phyloP scores from a whole-genome alignment of 2,113 vertebrate species.

The Andinoacara biseriatus region DNA sequence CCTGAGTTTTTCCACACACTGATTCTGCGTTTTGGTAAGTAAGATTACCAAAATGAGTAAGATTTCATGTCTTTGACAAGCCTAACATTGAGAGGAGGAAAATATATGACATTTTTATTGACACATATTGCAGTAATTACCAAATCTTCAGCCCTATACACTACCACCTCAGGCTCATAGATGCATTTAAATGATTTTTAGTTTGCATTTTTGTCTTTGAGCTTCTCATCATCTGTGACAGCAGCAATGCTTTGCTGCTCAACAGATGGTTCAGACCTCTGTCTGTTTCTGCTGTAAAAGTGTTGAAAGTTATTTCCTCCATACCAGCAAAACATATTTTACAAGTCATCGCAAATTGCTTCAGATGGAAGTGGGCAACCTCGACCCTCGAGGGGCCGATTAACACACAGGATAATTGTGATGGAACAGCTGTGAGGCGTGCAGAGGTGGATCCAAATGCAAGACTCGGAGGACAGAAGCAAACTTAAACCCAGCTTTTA shows the following conservation, averaged over 20 bases:
- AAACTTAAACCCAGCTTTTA: too few relatives aligned
- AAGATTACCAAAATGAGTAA: too few relatives aligned
- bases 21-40: too few relatives aligned
- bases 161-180: background rate
- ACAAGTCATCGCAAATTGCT: background rate
- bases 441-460: too few relatives aligned
- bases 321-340: background rate
- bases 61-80: background rate
- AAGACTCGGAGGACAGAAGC: too few relatives aligned
- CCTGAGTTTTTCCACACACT: too few relatives aligned
- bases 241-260: background rate
- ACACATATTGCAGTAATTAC: background rate
- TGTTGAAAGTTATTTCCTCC: background rate
- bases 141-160: background rate
- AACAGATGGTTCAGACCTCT: background rate
- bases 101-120: accelerated
- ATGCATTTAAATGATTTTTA: background rate
- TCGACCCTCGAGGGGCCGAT: background rate
- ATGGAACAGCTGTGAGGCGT: too few relatives aligned
- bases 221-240: background rate
- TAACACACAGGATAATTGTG: background rate
- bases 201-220: conserved; percentile 1
- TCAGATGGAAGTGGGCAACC: background rate
- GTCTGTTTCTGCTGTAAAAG: background rate
- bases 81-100: background rate